phyloP scores from a whole-genome alignment of 2,797 vertebrate species.

The Galagoides demidoff region DNA sequence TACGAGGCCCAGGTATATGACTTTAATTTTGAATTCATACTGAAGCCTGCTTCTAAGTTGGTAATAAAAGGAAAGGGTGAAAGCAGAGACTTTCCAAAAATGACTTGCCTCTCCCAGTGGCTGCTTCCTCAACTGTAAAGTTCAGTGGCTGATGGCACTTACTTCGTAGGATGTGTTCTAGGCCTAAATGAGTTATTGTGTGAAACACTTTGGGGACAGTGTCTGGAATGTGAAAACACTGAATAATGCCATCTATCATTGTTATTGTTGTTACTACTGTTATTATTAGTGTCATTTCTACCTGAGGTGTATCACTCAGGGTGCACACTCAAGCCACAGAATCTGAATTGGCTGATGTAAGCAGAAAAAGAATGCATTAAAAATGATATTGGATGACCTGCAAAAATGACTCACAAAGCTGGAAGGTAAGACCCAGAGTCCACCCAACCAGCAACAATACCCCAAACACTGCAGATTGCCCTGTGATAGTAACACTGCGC shows the following conservation, averaged over 20 bases:
- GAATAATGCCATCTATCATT: background rate
- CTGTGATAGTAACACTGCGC: background rate
- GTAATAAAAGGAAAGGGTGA: background rate
- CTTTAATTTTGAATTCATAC: background rate
- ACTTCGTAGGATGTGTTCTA: background rate
- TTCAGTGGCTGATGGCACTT: background rate
- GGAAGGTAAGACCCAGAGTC: background rate
- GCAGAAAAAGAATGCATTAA: background rate
- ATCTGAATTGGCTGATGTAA: slow-evolving; percentile 1
- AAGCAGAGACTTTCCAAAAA: background rate
- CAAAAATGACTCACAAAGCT: background rate
- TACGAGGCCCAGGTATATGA: background rate
- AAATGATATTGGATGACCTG: background rate
- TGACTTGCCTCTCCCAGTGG: background rate
- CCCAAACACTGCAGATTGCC: background rate
- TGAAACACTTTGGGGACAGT: background rate
- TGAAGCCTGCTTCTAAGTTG: background rate
- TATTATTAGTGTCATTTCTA: background rate
- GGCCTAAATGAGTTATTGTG: background rate
- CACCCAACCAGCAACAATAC: background rate
- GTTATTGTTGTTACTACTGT: background rate
- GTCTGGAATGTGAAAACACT: background rate
- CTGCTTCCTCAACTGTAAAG: background rate
- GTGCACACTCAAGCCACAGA: background rate
- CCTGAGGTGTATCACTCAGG: background rate